These are phyloP conservation scores for Kobus ellipsiprymnus DNA, from an alignment of 2,113 vertebrate species.

Conservation along the genomic window DNA sequence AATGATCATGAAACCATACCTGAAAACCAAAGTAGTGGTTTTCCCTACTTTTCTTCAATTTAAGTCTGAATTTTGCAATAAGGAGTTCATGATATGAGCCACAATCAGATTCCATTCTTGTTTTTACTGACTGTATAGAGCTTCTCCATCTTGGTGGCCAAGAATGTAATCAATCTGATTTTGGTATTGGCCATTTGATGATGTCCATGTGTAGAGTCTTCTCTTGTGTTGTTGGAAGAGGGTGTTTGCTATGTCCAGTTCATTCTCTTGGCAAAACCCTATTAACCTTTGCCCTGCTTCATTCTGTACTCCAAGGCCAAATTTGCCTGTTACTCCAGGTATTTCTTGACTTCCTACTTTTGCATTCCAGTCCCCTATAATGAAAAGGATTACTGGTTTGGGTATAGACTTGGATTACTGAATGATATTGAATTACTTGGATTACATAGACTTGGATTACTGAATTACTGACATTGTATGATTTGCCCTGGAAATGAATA, in stretches of 20 bases:
- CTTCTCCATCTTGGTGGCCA: not conserved
- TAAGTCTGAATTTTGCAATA: not conserved
- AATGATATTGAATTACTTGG: not conserved
- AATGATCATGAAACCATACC: not conserved
- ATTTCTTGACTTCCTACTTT: not conserved
- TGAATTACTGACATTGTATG: not conserved
- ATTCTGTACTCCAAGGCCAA: not conserved
- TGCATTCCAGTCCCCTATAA: not conserved
- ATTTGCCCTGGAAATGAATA: not conserved
- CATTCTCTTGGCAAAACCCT: not conserved
- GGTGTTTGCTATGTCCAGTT: not conserved
- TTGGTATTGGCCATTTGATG: not conserved
- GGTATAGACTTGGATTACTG: not conserved
- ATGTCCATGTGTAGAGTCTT: not conserved
- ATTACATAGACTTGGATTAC: not conserved
- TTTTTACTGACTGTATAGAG: not conserved
- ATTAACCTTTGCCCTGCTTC: not conserved
- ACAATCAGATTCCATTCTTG: not conserved
- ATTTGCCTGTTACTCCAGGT: not conserved
- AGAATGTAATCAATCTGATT: not conserved
- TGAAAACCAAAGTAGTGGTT: not conserved
- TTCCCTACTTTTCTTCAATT: not conserved
- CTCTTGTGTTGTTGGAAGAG: not conserved
- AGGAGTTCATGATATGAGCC: not conserved
- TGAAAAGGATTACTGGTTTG: not conserved